Evolutionary conservation across 1,140 invertebrate species (phyloP).

Genomic region (Euschistus heros): DNA sequence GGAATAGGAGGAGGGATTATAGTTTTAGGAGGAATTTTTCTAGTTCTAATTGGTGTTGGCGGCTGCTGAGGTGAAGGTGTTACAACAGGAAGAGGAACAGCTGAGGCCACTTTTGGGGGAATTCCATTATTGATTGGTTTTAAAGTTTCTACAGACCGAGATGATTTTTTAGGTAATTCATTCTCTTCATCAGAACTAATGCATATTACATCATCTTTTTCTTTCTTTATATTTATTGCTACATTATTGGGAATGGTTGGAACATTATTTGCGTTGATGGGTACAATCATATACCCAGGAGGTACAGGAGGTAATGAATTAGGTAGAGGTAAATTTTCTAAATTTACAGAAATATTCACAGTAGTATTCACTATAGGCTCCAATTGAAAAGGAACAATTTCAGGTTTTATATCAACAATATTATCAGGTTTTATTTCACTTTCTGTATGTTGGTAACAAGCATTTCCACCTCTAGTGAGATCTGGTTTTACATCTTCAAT

Average conservation of each 20-base stretch:
- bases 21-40: not conserved
- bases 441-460: too few relatives aligned
- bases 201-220: constrained; percentile 15
- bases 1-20: not conserved
- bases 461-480: too few relatives aligned
- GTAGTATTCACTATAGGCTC: too few relatives aligned
- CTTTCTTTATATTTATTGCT: not conserved
- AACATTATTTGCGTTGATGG: too few relatives aligned
- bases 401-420: too few relatives aligned
- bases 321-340: too few relatives aligned
- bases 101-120: not conserved
- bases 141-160: not conserved
- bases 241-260: too few relatives aligned
- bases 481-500: not conserved
- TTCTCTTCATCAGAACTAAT: constrained; percentile 16
- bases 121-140: not conserved
- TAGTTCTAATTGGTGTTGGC: not conserved
- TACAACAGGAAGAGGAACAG: not conserved
- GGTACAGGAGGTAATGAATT: too few relatives aligned
- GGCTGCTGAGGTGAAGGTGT: not conserved
- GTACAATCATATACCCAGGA: too few relatives aligned
- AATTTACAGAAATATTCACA: too few relatives aligned
- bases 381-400: too few relatives aligned
- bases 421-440: too few relatives aligned
- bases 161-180: not conserved